Conservation (phyloP, 35 echinoderm and acorn worm species). For the Apostichopus parvimensis region DNA sequence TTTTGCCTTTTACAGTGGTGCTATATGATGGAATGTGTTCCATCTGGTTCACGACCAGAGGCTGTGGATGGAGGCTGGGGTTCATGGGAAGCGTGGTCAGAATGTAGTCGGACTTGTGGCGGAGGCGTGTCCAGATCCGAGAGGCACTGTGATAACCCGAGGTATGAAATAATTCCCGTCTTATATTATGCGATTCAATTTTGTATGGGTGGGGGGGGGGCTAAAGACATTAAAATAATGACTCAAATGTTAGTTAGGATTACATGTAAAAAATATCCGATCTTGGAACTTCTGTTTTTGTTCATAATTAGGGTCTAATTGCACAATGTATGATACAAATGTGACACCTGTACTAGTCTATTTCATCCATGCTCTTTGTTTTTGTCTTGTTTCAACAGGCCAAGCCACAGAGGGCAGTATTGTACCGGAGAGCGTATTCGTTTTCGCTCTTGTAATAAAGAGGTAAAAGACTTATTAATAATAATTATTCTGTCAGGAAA, state of each 20-base stretch:
- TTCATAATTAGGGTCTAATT: no score
- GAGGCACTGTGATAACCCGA: slow-evolving; percentile 89
- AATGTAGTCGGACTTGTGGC: slow-evolving; percentile 89
- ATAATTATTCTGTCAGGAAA: not conserved
- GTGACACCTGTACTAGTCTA: no score
- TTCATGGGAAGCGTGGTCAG: slow-evolving; percentile 80
- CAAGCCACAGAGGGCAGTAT: slow-evolving; percentile 78
- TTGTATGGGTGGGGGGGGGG: not conserved
- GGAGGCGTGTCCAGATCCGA: slow-evolving; percentile 90
- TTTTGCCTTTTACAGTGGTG: slow-evolving; percentile 81
- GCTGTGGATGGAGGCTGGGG: slow-evolving; percentile 96
- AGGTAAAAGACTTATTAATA: slow-evolving; percentile 60
- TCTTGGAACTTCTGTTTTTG: no score
- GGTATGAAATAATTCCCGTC: slow-evolving; percentile 46
- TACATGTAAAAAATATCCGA: no score
- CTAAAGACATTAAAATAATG: no score
- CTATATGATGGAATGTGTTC: slow-evolving; percentile 89
- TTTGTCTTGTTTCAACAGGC: slow-evolving; percentile 47
- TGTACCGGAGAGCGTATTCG: slow-evolving; percentile 83
- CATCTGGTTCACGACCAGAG: slow-evolving; percentile 63
- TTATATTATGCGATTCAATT: not conserved
- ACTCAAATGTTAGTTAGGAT: no score
- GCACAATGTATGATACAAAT: no score
- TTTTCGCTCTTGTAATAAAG: slow-evolving; percentile 86
- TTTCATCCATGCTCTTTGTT: no score